A percentile compares a stretch with the other conserved stretches of the same genome.
phyloP scores from a whole-genome alignment of 1,140 invertebrate species.

The Rhyacophila brunnea region DNA sequence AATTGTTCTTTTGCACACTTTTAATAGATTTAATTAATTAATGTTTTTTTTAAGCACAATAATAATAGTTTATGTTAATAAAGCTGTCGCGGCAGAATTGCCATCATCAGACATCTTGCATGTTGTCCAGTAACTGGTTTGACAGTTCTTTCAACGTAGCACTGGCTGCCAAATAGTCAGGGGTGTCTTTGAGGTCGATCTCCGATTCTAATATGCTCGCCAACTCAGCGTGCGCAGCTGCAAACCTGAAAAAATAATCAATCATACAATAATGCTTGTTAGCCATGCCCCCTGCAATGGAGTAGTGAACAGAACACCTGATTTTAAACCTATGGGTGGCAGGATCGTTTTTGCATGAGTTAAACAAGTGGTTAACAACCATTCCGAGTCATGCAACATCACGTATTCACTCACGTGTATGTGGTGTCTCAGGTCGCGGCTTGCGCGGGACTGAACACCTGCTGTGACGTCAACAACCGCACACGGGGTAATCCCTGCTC shows the following conservation, averaged over 20 bases:
- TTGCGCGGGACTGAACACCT: no score
- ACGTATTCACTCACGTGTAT: no score
- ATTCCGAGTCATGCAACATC: no score
- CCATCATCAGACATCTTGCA: no score
- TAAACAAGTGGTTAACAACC: no score
- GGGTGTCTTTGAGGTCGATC: slow-evolving; percentile 71
- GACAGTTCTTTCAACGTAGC: slow-evolving; percentile 5
- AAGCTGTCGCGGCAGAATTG: neutral
- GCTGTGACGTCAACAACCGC: no score
- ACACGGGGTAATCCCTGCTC: no score
- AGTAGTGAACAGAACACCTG: neutral
- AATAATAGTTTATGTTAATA: neutral
- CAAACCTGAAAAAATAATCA: slow-evolving; percentile 56
- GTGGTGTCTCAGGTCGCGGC: no score
- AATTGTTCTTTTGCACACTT: neutral
- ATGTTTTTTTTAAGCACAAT: neutral
- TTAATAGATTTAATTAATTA: neutral
- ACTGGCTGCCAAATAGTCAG: slow-evolving; percentile 67
- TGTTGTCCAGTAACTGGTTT: no score
- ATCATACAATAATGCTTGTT: slow-evolving; percentile 11
- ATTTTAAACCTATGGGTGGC: no score
- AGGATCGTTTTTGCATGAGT: no score
- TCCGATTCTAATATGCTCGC: slow-evolving; percentile 72
- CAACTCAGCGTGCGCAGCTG: slow-evolving; percentile 73
- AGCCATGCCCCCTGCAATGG: neutral